Base-by-base conservation (phyloP, 53 echinoderm and acorn worm genomes). In the Stichopus horrens region DNA sequence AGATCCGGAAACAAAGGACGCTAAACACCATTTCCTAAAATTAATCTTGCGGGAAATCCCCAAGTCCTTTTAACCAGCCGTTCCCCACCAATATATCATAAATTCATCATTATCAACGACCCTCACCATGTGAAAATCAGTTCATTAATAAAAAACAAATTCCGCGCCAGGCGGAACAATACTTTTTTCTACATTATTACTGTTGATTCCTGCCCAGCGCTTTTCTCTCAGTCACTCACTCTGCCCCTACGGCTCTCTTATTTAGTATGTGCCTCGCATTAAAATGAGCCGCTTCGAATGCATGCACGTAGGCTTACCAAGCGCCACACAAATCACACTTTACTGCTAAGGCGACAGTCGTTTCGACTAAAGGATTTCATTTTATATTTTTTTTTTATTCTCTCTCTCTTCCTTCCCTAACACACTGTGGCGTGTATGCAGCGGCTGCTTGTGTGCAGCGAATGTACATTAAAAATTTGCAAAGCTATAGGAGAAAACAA, bases 141-240 rank as follows among this genome's bases (percentile, higher is more conserved):
- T 74, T 87, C 87, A 87, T 87, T 87, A 87, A 87, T 87, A 87
- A 87, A 87, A 86, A 87, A 87, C 87, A 87, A 87, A 87, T 87
- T 87, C 87, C 87, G 87, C 87, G 87, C 87, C 87, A 87, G 87
- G 87, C 87, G 87, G 87, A 87, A 87, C 87, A 87, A 87, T 87
- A 57, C 87, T 75, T 87, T 86, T 86, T 75, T 87, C 75, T 87
- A 85, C 85, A 85, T 85, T 85, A 85, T 85, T 67, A 59, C 85
- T 67, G 23, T 67, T 85, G 85, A 85, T 85, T 85, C 68, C 13
- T 85, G 85, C 66, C 81, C 65, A 37, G 52, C 77, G 65, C 85
- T 85, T 65, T 85, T 85, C 52, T 76, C 77, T 76, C 76, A 22
- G 23, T 76, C 77, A 23, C 77, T 54, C 18, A 10, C 83, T 83